A percentile compares a stretch with the other conserved stretches of the same genome.
phyloP scores from a whole-genome alignment of 2,113 vertebrate genomes.

The Xiphophorus maculatus region DNA sequence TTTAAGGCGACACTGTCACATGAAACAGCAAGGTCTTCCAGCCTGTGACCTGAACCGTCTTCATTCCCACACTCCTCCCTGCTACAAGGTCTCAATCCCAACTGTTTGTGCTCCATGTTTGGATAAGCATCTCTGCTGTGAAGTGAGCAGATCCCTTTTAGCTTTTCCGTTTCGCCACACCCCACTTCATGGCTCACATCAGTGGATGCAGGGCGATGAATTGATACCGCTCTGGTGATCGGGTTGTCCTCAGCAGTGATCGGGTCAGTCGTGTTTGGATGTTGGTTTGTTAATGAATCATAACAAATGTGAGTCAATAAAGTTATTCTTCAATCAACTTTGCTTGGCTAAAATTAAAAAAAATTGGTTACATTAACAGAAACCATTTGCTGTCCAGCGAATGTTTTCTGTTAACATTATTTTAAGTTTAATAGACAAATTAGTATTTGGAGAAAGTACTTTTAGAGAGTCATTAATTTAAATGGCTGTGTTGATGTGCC shows the following conservation, averaged over 20 bases:
- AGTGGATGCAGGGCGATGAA: background rate
- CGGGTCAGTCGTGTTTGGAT: background rate
- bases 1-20: constrained; percentile 54
- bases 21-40: constrained; percentile 46
- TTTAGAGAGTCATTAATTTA: too few species aligned
- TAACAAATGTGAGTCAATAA: background rate
- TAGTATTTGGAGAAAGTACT: too few species aligned
- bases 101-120: constrained; percentile 60
- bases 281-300: too few species aligned
- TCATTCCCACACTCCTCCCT: constrained; percentile 61
- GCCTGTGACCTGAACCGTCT: constrained; percentile 26
- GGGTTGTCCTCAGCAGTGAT: background rate
- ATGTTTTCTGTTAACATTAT: too few species aligned
- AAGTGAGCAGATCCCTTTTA: constrained; percentile 54
- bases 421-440: too few species aligned
- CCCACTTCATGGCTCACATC: constrained; percentile 15
- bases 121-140: constrained; percentile 63
- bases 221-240: constrained; percentile 15
- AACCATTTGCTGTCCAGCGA: too few species aligned
- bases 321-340: background rate
- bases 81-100: constrained; percentile 40
- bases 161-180: constrained; percentile 35
- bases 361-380: background rate
- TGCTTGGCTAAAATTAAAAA: background rate
- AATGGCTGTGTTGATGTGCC: too few species aligned